Conservation (phyloP, 2,113 vertebrate genomes). For the Dromaius novaehollandiae region DNA sequence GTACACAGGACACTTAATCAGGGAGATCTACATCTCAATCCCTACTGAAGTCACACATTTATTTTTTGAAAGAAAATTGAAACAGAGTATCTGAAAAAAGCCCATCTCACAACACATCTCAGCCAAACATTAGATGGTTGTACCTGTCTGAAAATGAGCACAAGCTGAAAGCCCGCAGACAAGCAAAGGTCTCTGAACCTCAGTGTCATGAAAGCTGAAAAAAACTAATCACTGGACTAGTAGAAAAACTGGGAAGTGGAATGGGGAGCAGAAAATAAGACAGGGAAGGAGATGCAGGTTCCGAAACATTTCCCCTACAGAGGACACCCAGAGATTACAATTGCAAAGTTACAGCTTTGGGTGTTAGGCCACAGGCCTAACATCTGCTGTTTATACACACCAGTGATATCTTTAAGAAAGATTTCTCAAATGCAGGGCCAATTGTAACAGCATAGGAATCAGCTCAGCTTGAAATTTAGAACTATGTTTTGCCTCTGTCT, state of each 20-base stretch:
- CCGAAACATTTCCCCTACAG: neutral
- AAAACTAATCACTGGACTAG: neutral
- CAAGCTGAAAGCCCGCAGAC: neutral
- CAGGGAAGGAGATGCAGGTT: neutral
- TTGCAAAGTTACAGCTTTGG: neutral
- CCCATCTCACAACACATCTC: neutral
- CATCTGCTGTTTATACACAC: neutral
- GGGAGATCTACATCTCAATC: neutral
- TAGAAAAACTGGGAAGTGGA: neutral
- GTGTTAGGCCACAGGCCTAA: neutral
- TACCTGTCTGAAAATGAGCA: neutral
- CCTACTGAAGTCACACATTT: neutral
- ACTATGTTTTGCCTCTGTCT: neutral
- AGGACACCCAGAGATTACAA: neutral
- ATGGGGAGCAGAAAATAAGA: neutral
- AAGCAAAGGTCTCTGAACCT: neutral
- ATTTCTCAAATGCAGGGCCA: neutral
- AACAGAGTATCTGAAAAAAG: neutral
- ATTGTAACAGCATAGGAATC: neutral
- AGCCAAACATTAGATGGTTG: neutral
- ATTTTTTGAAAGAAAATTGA: neutral
- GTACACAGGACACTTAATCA: neutral
- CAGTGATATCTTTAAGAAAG: neutral
- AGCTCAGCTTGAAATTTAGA: neutral
- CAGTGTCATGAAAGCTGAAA: neutral